Percentiles rank a stretch among this genome's conserved stretches.
Conservation (phyloP, 2,888 invertebrate species). For the Lycophotia porphyrea region DNA sequence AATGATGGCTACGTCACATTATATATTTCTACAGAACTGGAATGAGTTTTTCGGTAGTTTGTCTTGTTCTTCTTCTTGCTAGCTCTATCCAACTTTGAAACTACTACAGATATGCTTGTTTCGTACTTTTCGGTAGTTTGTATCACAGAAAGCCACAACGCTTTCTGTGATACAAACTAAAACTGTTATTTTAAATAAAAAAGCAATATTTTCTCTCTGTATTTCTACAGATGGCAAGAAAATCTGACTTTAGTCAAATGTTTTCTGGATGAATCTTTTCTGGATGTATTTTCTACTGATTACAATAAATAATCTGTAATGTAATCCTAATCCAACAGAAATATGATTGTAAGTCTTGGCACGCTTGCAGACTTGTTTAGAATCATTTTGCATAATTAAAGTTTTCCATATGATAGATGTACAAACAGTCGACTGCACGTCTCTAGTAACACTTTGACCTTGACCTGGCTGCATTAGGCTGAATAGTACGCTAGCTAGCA, state of each 20-base stretch:
- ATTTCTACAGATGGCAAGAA: accelerated
- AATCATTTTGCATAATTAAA: conserved; percentile 21
- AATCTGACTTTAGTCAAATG: not conserved
- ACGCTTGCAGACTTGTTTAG: not conserved
- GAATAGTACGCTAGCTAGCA: not conserved
- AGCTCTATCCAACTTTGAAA: too few species aligned
- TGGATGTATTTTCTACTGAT: not conserved
- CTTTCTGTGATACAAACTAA: too few species aligned
- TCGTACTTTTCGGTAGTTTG: not conserved
- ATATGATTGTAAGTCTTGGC: not conserved
- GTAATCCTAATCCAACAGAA: not conserved
- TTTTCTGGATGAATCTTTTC: not conserved
- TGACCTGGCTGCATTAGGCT: not conserved
- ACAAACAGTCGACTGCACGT: not conserved
- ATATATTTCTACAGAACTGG: not conserved
- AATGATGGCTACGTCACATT: too few species aligned
- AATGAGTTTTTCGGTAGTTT: not conserved
- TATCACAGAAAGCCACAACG: too few species aligned
- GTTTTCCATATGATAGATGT: not conserved
- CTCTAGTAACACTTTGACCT: not conserved
- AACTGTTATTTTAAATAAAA: too few species aligned
- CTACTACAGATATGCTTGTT: too few species aligned
- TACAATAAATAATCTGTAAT: not conserved
- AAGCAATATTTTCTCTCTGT: too few species aligned
- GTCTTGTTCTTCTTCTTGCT: too few species aligned